Conservation (phyloP, 2,797 vertebrate genomes). For the Oryzias sinensis region DNA sequence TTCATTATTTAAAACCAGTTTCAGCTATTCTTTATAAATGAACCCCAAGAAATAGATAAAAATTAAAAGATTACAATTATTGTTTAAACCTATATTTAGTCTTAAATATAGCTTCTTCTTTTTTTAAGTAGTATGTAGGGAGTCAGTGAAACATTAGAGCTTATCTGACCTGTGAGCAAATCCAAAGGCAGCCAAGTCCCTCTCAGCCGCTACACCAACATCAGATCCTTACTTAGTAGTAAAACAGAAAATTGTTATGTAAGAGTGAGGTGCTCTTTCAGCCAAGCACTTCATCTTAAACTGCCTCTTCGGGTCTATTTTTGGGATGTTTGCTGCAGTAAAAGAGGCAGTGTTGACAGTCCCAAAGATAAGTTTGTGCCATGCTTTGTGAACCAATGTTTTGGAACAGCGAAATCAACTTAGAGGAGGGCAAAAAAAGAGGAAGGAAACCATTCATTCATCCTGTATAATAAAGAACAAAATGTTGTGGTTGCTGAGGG, state of each 20-base stretch:
- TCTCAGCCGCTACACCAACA: background rate
- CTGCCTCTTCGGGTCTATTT: slow-evolving; percentile 19
- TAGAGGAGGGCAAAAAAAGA: too few relatives aligned
- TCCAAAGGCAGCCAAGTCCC: background rate
- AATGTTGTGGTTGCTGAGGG: too few relatives aligned
- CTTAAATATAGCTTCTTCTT: too few relatives aligned
- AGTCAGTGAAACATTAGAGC: background rate
- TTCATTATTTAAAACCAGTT: background rate
- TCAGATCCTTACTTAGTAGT: background rate
- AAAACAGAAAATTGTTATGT: slow-evolving; percentile 1
- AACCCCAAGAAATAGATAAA: background rate
- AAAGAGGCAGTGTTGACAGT: slow-evolving; percentile 4
- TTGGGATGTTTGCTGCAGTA: slow-evolving; percentile 7
- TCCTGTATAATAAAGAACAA: too few relatives aligned
- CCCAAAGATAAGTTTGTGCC: slow-evolving; percentile 5
- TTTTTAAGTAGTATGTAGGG: background rate
- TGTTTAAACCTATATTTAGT: too few relatives aligned
- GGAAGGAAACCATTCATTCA: too few relatives aligned
- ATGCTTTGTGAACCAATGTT: background rate
- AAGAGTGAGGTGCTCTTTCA: slow-evolving; percentile 18
- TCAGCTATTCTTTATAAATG: background rate
- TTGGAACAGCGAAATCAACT: too few relatives aligned
- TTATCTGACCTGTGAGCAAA: background rate
- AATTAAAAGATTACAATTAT: background rate
- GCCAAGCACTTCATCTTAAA: slow-evolving; percentile 20